Conservation (phyloP, 2,113 vertebrate species). For the Seriola dumerili region DNA sequence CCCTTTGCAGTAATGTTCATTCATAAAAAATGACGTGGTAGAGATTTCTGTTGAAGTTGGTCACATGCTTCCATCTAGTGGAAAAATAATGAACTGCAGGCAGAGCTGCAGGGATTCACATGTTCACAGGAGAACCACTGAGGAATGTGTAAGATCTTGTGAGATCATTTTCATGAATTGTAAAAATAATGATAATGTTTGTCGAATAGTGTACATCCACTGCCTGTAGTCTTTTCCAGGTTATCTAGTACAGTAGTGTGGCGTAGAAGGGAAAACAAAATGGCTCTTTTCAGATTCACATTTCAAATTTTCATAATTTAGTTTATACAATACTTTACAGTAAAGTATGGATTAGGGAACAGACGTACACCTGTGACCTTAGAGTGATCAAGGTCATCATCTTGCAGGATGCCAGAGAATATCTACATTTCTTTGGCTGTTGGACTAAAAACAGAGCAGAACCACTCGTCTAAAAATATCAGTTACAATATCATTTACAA, state of each 20-base stretch:
- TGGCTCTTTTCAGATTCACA: not conserved
- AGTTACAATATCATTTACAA: no score
- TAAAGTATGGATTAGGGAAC: not conserved
- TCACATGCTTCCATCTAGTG: conserved; percentile 75
- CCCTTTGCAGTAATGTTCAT: conserved; percentile 26
- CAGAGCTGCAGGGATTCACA: not conserved
- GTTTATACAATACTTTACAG: not conserved
- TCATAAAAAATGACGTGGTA: conserved; percentile 51
- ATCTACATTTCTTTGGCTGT: not conserved
- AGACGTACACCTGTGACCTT: not conserved
- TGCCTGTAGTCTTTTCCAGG: not conserved
- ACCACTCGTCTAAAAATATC: no score
- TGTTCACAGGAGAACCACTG: conserved; percentile 1
- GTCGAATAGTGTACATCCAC: not conserved
- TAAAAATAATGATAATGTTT: not conserved
- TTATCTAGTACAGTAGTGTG: not conserved
- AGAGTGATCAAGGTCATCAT: conserved; percentile 1
- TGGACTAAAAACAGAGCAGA: not conserved
- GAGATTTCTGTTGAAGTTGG: not conserved
- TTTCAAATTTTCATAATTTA: not conserved
- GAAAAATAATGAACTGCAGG: not conserved
- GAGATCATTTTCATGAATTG: not conserved
- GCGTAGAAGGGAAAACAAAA: not conserved
- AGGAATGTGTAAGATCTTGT: not conserved
- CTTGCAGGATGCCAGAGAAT: not conserved